Percentiles rank a stretch among this genome's conserved stretches.
Conservation (phyloP, 2,888 invertebrate species). For the Alitta virens region DNA sequence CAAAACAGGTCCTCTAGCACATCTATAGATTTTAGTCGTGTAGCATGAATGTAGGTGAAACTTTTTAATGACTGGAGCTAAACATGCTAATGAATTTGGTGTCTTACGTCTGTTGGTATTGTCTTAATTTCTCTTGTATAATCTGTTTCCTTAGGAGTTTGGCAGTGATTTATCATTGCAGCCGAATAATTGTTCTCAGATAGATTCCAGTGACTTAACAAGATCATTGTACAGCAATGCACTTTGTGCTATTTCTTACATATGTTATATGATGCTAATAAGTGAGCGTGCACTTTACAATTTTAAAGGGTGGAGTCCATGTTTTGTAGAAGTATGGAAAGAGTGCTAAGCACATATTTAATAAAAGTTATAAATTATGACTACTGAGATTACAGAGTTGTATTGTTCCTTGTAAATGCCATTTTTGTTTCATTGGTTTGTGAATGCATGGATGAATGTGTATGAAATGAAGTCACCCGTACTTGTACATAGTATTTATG, state of each 20-base stretch:
- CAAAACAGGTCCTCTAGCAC: constrained; percentile 8
- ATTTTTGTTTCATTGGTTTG: constrained; percentile 1
- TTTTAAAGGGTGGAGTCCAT: neutral
- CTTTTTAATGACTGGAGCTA: no score
- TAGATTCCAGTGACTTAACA: constrained; percentile 15
- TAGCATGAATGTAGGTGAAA: constrained; percentile 7
- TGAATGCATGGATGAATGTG: neutral
- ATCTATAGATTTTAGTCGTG: constrained; percentile 18
- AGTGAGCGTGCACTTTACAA: constrained; percentile 24
- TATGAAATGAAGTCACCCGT: neutral
- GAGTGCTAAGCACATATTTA: no score
- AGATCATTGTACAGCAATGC: constrained; percentile 27
- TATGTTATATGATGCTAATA: constrained; percentile 17
- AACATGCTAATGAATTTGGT: no score
- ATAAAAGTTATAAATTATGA: no score
- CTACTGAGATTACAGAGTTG: no score
- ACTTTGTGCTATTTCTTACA: constrained; percentile 23
- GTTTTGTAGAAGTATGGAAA: no score
- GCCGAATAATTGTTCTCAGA: neutral
- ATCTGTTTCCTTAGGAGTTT: no score
- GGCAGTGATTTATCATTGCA: no score
- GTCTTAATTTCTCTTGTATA: no score
- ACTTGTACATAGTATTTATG: neutral
- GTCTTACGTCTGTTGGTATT: no score
- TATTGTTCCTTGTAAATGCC: neutral